Conservation (phyloP, 2,113 vertebrate genomes). For the Lynx canadensis region DNA sequence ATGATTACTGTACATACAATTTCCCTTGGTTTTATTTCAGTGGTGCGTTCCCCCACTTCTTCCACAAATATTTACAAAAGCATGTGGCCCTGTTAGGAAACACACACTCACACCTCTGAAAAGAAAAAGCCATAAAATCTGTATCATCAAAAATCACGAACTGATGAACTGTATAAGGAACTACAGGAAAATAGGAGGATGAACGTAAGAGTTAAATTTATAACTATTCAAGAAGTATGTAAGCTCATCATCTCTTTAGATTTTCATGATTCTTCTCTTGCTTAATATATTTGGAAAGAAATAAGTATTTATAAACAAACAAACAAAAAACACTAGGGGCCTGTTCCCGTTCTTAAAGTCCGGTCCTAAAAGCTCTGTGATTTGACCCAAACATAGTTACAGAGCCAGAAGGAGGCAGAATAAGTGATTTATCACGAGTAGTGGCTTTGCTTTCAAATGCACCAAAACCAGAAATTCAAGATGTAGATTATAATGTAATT, state of each 20-base stretch:
- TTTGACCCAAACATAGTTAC: not conserved
- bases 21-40: not conserved
- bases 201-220: not conserved
- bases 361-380: not conserved
- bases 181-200: not conserved
- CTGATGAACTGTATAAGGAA: not conserved
- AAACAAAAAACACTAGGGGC: not conserved
- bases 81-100: not conserved
- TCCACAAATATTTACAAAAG: not conserved
- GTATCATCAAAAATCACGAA: not conserved
- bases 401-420: not conserved
- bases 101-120: not conserved
- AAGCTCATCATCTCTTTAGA: not conserved
- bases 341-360: constrained; percentile 30
- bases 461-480: constrained; percentile 50
- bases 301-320: constrained; percentile 22
- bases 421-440: not conserved
- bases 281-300: not conserved
- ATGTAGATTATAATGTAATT: constrained; percentile 30
- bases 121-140: not conserved
- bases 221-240: not conserved
- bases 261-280: not conserved
- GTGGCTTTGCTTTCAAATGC: not conserved
- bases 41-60: not conserved
- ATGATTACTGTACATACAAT: too few relatives aligned